Conservation (phyloP, 2,113 vertebrate species). For the Caranx ignobilis region DNA sequence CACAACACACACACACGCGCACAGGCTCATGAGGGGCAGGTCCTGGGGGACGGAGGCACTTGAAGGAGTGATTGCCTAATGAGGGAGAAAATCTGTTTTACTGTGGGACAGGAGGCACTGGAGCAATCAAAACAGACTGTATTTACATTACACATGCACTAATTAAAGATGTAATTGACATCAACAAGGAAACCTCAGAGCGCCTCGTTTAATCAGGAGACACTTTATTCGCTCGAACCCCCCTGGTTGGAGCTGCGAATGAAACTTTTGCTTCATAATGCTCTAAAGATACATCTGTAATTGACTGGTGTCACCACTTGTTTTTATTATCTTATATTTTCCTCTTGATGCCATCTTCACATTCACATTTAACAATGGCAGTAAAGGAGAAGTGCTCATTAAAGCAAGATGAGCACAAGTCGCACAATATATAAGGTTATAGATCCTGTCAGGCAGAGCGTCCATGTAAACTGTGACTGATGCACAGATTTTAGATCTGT, state of each 20-base stretch:
- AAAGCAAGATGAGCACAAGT: too few species aligned
- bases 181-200: conserved; percentile 66
- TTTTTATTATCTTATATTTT: not conserved
- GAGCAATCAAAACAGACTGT: conserved; percentile 79
- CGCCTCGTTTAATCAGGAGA: conserved; percentile 64
- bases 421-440: too few species aligned
- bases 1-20: not conserved
- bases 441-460: too few species aligned
- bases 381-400: too few species aligned
- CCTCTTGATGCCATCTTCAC: too few species aligned
- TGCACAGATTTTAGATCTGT: too few species aligned
- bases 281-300: not conserved
- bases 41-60: conserved; percentile 75
- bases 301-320: not conserved
- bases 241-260: not conserved
- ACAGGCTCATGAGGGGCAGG: conserved; percentile 61
- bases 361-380: too few species aligned
- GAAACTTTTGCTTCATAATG: not conserved
- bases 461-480: too few species aligned
- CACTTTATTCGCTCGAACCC: conserved; percentile 24
- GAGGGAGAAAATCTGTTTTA: conserved; percentile 82
- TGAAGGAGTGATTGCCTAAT: conserved; percentile 83
- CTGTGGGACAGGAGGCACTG: conserved; percentile 67
- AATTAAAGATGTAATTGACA: conserved; percentile 81
- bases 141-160: conserved; percentile 82